phyloP scores from a whole-genome alignment of 35 echinoderm and acorn worm genomes.

The Lytechinus pictus region DNA sequence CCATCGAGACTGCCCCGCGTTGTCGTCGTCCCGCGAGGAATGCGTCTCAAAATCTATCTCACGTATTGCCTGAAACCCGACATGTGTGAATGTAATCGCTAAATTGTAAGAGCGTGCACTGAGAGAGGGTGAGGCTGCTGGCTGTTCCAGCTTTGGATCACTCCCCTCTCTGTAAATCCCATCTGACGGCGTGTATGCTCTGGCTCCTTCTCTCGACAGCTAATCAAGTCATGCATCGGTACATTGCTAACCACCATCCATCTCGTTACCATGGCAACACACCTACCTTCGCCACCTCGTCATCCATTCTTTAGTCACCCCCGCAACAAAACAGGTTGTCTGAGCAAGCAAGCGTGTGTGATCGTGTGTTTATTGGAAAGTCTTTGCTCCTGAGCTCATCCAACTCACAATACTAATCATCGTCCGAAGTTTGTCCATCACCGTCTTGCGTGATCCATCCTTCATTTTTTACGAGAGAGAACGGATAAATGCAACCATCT shows the following conservation, averaged over 20 bases:
- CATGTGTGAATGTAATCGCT: not conserved
- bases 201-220: slow-evolving; percentile 15
- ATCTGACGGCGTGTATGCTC: not conserved
- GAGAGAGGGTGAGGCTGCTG: not conserved
- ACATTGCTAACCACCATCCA: not conserved
- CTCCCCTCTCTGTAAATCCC: not conserved
- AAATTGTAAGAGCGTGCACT: not conserved
- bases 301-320: not conserved
- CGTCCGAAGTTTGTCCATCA: not conserved
- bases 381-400: not conserved
- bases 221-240: slow-evolving; percentile 18
- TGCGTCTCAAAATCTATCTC: not conserved
- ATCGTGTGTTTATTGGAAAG: not conserved
- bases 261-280: not conserved
- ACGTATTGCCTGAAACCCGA: not conserved
- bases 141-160: not conserved
- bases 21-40: not conserved
- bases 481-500: not conserved
- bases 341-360: not conserved
- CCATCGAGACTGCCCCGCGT: not conserved
- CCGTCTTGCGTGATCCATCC: not conserved
- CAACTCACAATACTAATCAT: not conserved
- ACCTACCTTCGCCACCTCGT: not conserved
- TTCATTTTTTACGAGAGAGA: not conserved
- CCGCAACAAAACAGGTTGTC: not conserved